Percentiles rank a stretch among this genome's conserved stretches.
phyloP scores from a whole-genome alignment of 2,888 invertebrate species.

The Mythimna albipuncta region DNA sequence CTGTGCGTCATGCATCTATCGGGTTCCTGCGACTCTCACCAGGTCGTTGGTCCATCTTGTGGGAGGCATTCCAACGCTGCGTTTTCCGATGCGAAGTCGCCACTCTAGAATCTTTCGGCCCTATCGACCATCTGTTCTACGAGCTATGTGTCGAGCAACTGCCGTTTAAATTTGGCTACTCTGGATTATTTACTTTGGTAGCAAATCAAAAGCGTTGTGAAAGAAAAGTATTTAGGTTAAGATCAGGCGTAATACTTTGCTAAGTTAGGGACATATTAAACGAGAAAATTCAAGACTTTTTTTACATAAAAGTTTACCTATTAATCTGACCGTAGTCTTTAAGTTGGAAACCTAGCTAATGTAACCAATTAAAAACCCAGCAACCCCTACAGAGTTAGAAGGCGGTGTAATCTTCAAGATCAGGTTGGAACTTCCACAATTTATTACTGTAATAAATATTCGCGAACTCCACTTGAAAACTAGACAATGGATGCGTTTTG shows the following conservation, averaged over 20 bases:
- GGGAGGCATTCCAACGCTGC: no score
- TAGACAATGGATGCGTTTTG: slow-evolving; percentile 43
- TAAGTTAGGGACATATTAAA: not conserved
- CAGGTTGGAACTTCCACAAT: slow-evolving; percentile 42
- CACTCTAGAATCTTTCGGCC: no score
- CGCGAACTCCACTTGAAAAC: slow-evolving; percentile 37
- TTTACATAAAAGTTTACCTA: slow-evolving; percentile 6
- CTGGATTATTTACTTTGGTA: no score
- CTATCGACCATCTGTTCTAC: no score
- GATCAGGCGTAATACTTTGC: not conserved
- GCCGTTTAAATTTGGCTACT: no score
- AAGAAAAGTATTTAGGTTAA: no score
- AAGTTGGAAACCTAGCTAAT: slow-evolving; percentile 13
- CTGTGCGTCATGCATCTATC: no score
- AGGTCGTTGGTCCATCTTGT: no score
- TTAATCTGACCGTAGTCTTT: slow-evolving; percentile 3
- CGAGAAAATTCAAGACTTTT: not conserved
- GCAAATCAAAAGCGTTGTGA: no score
- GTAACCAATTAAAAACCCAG: slow-evolving; percentile 37
- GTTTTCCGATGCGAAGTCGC: no score
- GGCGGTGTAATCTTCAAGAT: slow-evolving; percentile 50
- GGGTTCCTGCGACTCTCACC: no score
- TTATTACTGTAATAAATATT: slow-evolving; percentile 58
- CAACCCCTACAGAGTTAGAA: slow-evolving; percentile 25
- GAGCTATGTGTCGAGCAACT: no score